Base-by-base conservation (phyloP, 2,797 vertebrate genomes). In the Meriones psammophilus region DNA sequence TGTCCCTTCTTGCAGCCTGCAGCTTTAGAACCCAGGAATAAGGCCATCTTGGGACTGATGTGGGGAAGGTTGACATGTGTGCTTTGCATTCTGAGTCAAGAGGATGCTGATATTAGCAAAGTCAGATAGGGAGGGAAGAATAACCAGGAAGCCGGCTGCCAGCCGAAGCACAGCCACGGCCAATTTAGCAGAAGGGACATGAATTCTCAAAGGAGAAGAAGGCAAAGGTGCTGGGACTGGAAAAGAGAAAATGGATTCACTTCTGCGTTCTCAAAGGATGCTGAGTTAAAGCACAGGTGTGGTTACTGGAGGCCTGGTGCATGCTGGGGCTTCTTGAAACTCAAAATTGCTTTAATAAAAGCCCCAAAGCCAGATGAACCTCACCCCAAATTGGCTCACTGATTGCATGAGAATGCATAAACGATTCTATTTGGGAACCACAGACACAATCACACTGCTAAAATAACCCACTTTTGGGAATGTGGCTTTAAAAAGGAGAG, bases 351-450 rank as follows among this genome's bases (percentile, higher is more conserved):
- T 69, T 54, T 69, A 80, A 90, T n/a, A 90, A 90, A 64, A 68
- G 2, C 22, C 60, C 78, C 26, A 66, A 93, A 96, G 39, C 77
- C 83, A 96, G 1, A 66, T 62, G 26, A 30, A 88, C 89, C 85
- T 91, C 62, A 91, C 95, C 87, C 85, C 60, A 96, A 92, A 88
- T 62, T 96, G 96, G 92, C 89, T 96, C 97, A 96, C 83, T 88
- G 58, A 87, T 98, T 88, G 96, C 96, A 97, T 66, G 42, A 62
- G 36, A 89, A 98, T 92, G 73, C 94, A 97, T 94, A 98, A 71
- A 95, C 91, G 74, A 54, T 98, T 97, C 95, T 98, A 98, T 97
- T 97, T 97, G 85, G 69, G 80, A 96, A 83, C 36, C 46, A 93
- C 86, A 69, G 91, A 96, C 94, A 94, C 80, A 54, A 79, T 60